These are phyloP conservation scores for Hoplias malabaricus DNA, from an alignment of 2,113 vertebrate species.

Conservation along the genomic window DNA sequence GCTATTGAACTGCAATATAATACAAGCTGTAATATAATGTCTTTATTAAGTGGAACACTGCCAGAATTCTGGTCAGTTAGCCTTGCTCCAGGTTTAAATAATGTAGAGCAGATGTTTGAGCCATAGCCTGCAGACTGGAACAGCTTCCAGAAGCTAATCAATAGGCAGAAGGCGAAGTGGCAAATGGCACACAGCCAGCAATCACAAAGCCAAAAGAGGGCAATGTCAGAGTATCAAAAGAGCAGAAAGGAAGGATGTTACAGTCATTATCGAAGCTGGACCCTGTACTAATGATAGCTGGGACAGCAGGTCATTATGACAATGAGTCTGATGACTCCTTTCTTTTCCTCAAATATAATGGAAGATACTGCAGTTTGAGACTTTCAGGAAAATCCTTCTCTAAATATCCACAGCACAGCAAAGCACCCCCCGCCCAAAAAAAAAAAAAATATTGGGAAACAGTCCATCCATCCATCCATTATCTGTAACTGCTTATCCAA, in stretches of 20 bases:
- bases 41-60: background rate
- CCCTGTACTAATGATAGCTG: background rate
- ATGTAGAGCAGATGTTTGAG: slow-evolving; percentile 20
- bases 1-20: background rate
- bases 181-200: slow-evolving; percentile 3
- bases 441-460: no score
- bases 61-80: slow-evolving; percentile 4
- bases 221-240: background rate
- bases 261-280: background rate
- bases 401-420: background rate
- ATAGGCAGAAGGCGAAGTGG: slow-evolving; percentile 11
- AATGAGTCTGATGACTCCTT: background rate
- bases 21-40: no score
- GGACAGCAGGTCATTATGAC: slow-evolving; percentile 1
- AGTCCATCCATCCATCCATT: no score
- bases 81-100: slow-evolving; percentile 2
- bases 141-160: slow-evolving; percentile 26
- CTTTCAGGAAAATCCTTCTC: background rate
- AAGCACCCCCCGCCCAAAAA: no score
- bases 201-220: background rate
- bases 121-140: slow-evolving; percentile 7
- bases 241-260: no score
- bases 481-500: no score
- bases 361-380: background rate
- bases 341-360: background rate